phyloP scores from a whole-genome alignment of 2,797 vertebrate genomes.

The Protonibea diacanthus region DNA sequence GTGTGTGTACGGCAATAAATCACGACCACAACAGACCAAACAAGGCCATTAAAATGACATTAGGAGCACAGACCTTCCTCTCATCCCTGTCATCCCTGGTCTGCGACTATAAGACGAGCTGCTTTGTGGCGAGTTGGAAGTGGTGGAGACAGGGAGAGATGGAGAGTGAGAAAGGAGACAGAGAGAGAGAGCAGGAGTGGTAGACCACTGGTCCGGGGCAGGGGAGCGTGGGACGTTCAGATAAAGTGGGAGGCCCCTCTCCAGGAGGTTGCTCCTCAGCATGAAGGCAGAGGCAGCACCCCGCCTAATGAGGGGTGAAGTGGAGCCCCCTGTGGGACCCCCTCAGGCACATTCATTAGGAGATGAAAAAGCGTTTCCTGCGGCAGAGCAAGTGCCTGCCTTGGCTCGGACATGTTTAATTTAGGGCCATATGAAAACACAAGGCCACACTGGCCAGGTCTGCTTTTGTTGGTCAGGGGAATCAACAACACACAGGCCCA shows the following conservation, averaged over 20 bases:
- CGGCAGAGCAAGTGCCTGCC: conserved; percentile 79
- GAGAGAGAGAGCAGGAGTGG: conserved; percentile 33
- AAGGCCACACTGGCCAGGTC: conserved; percentile 71
- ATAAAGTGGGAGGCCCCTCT: conserved; percentile 79
- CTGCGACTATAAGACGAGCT: conserved; percentile 53
- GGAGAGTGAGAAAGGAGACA: conserved; percentile 18
- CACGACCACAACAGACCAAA: conserved; percentile 67
- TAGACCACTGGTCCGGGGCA: conserved; percentile 69
- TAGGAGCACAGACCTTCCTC: conserved; percentile 64
- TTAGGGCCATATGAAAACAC: conserved; percentile 77
- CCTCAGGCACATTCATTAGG: conserved; percentile 89
- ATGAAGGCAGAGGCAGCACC: conserved; percentile 81
- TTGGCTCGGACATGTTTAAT: conserved; percentile 85
- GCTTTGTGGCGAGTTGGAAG: conserved; percentile 31
- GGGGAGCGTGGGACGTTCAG: conserved; percentile 77
- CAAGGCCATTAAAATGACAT: conserved; percentile 81
- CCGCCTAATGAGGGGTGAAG: conserved; percentile 88
- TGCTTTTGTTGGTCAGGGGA: conserved; percentile 49
- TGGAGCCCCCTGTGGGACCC: conserved; percentile 82
- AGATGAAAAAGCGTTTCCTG: conserved; percentile 88
- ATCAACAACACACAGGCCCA: conserved; percentile 47
- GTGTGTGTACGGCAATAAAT: conserved; percentile 69
- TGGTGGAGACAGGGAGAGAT: conserved; percentile 28
- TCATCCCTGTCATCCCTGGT: conserved; percentile 67
- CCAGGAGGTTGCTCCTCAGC: conserved; percentile 82